Evolutionary conservation across 2,113 vertebrate species (phyloP).

Genomic region (Ifrita kowaldi): DNA sequence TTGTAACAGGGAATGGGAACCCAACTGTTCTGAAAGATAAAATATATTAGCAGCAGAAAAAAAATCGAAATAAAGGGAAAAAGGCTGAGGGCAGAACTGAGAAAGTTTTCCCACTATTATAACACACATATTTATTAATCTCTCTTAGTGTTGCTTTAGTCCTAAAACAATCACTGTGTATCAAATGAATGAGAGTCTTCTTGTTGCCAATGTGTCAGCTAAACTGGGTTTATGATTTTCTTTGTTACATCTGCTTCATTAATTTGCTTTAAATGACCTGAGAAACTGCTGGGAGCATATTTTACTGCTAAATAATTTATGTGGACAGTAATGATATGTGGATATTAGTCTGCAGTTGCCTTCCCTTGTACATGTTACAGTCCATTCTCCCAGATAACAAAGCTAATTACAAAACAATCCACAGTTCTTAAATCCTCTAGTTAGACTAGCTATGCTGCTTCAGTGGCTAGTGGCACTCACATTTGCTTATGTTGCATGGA

Average conservation of each 20-base stretch:
- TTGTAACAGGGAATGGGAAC: background rate
- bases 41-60: background rate
- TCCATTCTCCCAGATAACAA: background rate
- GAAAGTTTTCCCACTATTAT: background rate
- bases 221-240: background rate
- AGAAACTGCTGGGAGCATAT: background rate
- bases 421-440: background rate
- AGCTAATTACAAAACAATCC: background rate
- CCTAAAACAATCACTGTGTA: background rate
- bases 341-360: background rate
- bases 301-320: background rate
- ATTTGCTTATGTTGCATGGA: background rate
- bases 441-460: background rate
- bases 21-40: background rate
- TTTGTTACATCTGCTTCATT: conserved; percentile 7
- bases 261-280: background rate
- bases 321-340: background rate
- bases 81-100: background rate
- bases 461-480: background rate
- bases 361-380: background rate
- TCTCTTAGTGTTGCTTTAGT: background rate
- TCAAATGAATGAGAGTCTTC: background rate
- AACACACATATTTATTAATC: background rate
- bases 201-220: background rate
- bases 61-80: background rate